Conservation (phyloP, 2,888 invertebrate genomes). For the Tipula vernalis region DNA sequence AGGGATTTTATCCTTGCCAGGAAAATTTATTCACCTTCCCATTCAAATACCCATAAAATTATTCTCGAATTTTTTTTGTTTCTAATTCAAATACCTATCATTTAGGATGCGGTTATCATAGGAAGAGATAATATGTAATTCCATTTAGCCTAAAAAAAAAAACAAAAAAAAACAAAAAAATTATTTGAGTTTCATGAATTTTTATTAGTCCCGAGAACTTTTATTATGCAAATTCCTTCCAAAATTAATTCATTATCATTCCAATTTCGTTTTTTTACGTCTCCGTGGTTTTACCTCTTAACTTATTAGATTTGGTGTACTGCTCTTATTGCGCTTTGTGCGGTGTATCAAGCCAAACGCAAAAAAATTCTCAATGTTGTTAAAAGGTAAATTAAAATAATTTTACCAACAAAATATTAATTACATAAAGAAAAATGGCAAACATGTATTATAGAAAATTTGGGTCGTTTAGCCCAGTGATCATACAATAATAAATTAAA, state of each 20-base stretch:
- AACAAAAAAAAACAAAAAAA: not conserved
- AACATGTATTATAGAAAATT: not conserved
- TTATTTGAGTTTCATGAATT: not conserved
- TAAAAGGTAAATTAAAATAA: too few relatives aligned
- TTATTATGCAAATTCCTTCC: not conserved
- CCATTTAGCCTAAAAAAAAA: not conserved
- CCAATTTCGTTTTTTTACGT: not conserved
- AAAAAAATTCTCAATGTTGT: not conserved
- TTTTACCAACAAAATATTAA: not conserved
- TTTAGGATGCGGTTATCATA: not conserved
- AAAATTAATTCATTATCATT: not conserved
- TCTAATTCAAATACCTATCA: not conserved
- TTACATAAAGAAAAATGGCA: not conserved
- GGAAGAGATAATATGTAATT: not conserved
- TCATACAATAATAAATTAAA: not conserved
- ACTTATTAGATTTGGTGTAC: not conserved
- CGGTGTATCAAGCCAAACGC: not conserved
- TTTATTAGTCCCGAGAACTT: not conserved
- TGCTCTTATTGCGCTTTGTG: not conserved
- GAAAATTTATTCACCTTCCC: not conserved
- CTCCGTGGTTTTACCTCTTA: not conserved
- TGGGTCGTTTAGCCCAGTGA: not conserved
- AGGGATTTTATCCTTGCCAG: not conserved
- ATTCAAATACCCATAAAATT: not conserved
- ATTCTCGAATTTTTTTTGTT: not conserved